A percentile compares a stretch with the other conserved stretches of the same genome.
Conservation (phyloP, 2,113 vertebrate species). For the Fukomys damarensis region DNA sequence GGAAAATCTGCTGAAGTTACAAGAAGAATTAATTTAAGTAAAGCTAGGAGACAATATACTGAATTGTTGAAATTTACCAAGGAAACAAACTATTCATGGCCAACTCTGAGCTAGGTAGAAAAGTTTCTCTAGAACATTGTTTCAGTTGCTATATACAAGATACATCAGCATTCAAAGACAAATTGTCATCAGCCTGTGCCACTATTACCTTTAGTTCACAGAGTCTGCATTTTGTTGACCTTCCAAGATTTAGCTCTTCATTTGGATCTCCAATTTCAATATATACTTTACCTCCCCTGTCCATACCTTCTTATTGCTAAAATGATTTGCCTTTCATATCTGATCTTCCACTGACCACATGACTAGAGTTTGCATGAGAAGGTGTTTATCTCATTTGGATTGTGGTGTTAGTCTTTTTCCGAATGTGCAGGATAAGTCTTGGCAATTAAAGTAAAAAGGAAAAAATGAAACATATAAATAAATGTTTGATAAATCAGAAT, state of each 20-base stretch:
- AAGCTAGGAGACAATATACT: constrained; percentile 75
- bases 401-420: constrained; percentile 66
- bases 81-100: constrained; percentile 67
- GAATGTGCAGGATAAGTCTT: constrained; percentile 73
- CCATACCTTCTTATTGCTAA: constrained; percentile 40
- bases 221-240: neutral
- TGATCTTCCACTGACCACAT: constrained; percentile 63
- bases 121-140: constrained; percentile 49
- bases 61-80: constrained; percentile 76
- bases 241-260: neutral
- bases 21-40: constrained; percentile 77
- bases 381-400: constrained; percentile 72
- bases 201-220: constrained; percentile 51
- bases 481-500: constrained; percentile 63
- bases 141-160: constrained; percentile 21
- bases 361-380: constrained; percentile 74
- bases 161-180: constrained; percentile 67
- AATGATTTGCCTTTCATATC: constrained; percentile 48
- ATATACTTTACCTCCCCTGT: constrained; percentile 36
- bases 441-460: constrained; percentile 29
- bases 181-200: constrained; percentile 29
- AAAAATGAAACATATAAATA: constrained; percentile 46
- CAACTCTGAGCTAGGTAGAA: constrained; percentile 62
- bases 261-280: constrained; percentile 48
- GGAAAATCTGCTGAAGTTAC: constrained; percentile 65